Percentiles rank a stretch among this genome's conserved stretches.
Evolutionary conservation across 2,888 invertebrate species (phyloP).

Genomic region (Dugesia japonica): DNA sequence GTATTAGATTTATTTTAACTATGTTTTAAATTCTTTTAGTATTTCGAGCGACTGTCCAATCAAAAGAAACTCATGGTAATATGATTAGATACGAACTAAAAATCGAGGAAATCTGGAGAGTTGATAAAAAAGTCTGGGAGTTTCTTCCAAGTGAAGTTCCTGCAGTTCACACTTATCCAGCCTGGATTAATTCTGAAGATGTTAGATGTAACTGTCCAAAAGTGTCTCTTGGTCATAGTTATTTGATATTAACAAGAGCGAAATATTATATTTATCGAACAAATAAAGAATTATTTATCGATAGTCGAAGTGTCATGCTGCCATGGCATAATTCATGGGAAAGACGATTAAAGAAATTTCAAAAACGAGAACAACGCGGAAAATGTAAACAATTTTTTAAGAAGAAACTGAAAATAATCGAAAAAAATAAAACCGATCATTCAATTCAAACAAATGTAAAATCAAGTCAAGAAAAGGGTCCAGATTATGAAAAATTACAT

Average conservation of each 20-base stretch:
- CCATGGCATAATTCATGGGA: slow-evolving; percentile 28
- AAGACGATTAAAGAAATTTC: slow-evolving; percentile 15
- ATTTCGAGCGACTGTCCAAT: slow-evolving; percentile 17
- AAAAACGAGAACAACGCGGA: slow-evolving; percentile 16
- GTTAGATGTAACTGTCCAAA: slow-evolving; percentile 29
- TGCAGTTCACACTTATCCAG: background rate
- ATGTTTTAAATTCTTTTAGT: slow-evolving; percentile 1
- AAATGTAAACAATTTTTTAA: slow-evolving; percentile 22
- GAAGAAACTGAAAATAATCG: background rate
- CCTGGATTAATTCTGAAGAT: slow-evolving; percentile 23
- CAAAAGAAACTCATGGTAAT: slow-evolving; percentile 11
- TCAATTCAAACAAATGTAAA: background rate
- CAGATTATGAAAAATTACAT: background rate
- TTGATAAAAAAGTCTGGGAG: background rate
- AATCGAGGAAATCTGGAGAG: slow-evolving; percentile 4
- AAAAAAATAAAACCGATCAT: background rate
- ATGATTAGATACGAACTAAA: slow-evolving; percentile 22
- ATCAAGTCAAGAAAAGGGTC: background rate
- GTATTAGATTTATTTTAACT: background rate
- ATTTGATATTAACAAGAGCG: slow-evolving; percentile 22
- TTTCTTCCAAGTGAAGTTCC: background rate
- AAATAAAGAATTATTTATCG: slow-evolving; percentile 9
- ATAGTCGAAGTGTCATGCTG: slow-evolving; percentile 12
- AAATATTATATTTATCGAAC: background rate
- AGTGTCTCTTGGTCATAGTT: background rate